phyloP scores from a whole-genome alignment of 2,888 invertebrate species.

The Pharmacophagus antenor region DNA sequence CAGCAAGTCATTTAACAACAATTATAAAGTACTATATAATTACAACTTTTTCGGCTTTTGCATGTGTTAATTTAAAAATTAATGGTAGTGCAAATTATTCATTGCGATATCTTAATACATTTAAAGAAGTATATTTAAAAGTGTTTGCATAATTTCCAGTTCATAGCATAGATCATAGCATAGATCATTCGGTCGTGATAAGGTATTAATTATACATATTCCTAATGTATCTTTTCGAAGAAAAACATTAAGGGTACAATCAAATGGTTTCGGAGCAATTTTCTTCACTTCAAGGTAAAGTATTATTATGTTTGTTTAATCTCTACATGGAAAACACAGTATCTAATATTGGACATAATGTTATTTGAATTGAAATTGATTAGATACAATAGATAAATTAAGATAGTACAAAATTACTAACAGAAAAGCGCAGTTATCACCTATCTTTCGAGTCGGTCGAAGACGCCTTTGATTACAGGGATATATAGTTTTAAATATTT shows the following conservation, averaged over 20 bases:
- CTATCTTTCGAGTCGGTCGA: no score
- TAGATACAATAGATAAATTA: no score
- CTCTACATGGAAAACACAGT: no score
- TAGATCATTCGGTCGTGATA: constrained; percentile 16
- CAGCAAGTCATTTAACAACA: constrained; percentile 27
- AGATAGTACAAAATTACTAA: no score
- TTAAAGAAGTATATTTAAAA: constrained; percentile 11
- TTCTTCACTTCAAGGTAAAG: neutral
- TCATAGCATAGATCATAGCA: constrained; percentile 11
- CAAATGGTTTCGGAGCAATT: constrained; percentile 10
- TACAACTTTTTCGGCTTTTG: neutral
- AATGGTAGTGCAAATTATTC: neutral
- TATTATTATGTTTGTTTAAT: no score
- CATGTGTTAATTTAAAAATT: neutral
- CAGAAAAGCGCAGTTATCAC: no score
- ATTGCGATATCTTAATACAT: neutral
- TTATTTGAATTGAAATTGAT: no score
- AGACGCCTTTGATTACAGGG: no score
- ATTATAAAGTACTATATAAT: neutral
- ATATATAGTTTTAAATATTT: no score
- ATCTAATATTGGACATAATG: no score
- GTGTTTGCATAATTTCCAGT: constrained; percentile 7
- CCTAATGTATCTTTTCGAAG: constrained; percentile 9
- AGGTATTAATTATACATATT: constrained; percentile 22
- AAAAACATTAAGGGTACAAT: constrained; percentile 15